A percentile compares a stretch with the other conserved stretches of the same genome.
phyloP scores from a whole-genome alignment of 2,113 vertebrate species.

The Hipposideros armiger region DNA sequence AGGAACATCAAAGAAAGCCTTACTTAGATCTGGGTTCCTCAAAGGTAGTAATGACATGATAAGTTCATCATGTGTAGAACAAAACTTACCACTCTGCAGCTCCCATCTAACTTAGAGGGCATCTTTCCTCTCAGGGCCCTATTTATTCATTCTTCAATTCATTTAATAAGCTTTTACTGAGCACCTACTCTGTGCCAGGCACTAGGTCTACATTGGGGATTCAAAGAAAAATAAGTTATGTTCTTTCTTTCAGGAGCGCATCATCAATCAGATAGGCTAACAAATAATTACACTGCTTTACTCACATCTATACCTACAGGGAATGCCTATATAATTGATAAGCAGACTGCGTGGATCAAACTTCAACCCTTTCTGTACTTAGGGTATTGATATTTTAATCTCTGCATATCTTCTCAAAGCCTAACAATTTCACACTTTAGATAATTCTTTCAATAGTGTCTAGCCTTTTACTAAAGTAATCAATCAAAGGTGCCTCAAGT shows the following conservation, averaged over 20 bases:
- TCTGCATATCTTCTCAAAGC: background rate
- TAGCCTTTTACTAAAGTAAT: slow-evolving; percentile 38
- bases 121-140: background rate
- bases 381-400: background rate
- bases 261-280: background rate
- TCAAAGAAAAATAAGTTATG: background rate
- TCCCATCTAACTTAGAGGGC: background rate
- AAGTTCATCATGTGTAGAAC: background rate
- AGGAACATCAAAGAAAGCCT: background rate
- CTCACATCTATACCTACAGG: background rate
- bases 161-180: background rate
- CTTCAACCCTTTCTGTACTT: background rate
- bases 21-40: background rate
- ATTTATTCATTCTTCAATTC: slow-evolving; percentile 24
- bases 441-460: background rate
- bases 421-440: background rate
- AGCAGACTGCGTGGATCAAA: background rate
- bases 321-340: background rate
- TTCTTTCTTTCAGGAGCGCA: background rate
- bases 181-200: background rate
- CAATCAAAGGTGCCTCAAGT: background rate
- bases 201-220: background rate
- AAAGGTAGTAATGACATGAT: background rate
- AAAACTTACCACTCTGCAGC: background rate
- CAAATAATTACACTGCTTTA: background rate